phyloP scores from a whole-genome alignment of 2,113 vertebrate genomes.

The Percina caprodes region DNA sequence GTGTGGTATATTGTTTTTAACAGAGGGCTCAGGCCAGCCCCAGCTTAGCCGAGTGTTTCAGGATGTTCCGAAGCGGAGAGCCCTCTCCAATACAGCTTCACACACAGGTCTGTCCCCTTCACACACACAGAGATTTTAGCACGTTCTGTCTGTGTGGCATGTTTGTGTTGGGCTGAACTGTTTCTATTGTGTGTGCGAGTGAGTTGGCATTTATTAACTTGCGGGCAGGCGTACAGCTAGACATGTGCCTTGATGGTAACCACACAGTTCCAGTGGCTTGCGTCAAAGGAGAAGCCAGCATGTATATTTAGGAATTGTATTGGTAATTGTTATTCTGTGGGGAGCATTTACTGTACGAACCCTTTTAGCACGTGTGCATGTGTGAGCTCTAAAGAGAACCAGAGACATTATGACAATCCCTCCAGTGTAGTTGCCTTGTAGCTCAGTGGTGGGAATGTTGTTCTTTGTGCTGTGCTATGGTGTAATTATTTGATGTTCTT shows the following conservation, averaged over 20 bases:
- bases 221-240: conserved; percentile 45
- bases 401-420: conserved; percentile 53
- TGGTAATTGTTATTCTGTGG: conserved; percentile 71
- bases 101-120: conserved; percentile 95
- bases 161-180: conserved; percentile 84
- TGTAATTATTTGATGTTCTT: conserved; percentile 50
- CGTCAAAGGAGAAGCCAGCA: conserved; percentile 74
- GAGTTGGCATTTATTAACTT: conserved; percentile 66
- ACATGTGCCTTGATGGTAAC: conserved; percentile 69
- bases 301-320: conserved; percentile 76
- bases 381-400: conserved; percentile 61
- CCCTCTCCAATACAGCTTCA: conserved; percentile 95
- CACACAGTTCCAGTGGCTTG: conserved; percentile 64
- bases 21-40: conserved; percentile 99
- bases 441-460: conserved; percentile 70
- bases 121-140: conserved; percentile 83
- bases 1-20: conserved; percentile 90
- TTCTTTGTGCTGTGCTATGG: conserved; percentile 65
- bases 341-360: conserved; percentile 66
- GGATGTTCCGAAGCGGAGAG: conserved; percentile 98
- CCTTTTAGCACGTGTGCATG: conserved; percentile 75
- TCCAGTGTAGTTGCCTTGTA: conserved; percentile 59
- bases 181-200: conserved; percentile 74
- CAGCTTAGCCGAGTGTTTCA: conserved; percentile 97
- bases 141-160: conserved; percentile 83